Base-by-base conservation (phyloP, 2,888 invertebrate species). In the Reticulitermes lucifugus region DNA sequence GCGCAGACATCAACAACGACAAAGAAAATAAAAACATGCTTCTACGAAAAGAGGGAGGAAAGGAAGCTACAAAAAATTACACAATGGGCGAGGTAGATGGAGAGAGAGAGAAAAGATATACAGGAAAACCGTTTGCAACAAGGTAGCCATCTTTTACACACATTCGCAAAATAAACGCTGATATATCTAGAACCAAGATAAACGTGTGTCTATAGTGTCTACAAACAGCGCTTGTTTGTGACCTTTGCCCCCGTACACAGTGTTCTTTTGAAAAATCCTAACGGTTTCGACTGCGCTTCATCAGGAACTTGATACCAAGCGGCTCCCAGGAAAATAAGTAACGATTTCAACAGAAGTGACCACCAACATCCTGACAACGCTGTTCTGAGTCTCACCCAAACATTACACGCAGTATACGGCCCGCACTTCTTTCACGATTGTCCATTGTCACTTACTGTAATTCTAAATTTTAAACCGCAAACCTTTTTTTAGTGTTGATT, bases 1-100 rank as follows among this genome's bases (percentile, higher is more conserved):
- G 79, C 79, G 80, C 55, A 80, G 29, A 80, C 59, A 60, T 21
- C 18, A 80, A 79, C 79, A 79, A 35, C 35, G 29, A 21, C 59
- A 55, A 59, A 59, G n/a, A 0, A 51, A 79, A 79, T 25, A 79
- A 55, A 81, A 60, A n/a, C 59, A 79, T 7, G 73, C 41, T 73
- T 21, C 55, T 51, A 18, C 18, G 73, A 22, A 22, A 43, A 10
- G 77, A 21, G 77, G 43, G 35, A 35, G 77, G 51, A n/a, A 77
- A 46, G 77, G 46, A 46, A 46, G 46, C 77, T 77, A 18, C 55
- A 55, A 4, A 46, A 55, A 41, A 46, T 77, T 12, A 22, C 5
- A 0, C 7, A 71, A 12, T 10, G 6, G 35, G 73, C 1, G 25
- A 41, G 1, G 41, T 0, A 41, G 73, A 73, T 0, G 21, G 35